A percentile compares a stretch with the other conserved stretches of the same genome.
Conservation (phyloP, 2,797 vertebrate genomes). For the Diceros bicornis region DNA sequence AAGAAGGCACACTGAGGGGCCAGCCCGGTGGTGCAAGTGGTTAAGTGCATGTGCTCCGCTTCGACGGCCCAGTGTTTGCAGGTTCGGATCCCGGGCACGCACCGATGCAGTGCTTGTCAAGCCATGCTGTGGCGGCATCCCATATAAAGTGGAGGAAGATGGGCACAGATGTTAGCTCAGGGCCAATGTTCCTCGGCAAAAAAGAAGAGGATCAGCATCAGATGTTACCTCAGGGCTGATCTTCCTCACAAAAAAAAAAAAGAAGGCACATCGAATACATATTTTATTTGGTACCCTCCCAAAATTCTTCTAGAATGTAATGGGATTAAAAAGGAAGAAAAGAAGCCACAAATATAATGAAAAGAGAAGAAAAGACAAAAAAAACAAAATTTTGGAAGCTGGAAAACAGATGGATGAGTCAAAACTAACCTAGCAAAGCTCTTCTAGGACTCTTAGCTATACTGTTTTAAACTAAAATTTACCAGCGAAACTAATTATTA, state of each 20-base stretch:
- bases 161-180: too few species aligned
- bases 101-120: too few species aligned
- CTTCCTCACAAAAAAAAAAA: too few species aligned
- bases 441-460: neutral
- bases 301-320: slow-evolving; percentile 54
- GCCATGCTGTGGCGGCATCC: too few species aligned
- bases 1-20: neutral
- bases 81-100: too few species aligned
- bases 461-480: slow-evolving; percentile 10
- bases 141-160: too few species aligned
- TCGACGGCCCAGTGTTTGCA: too few species aligned
- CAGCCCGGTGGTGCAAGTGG: too few species aligned
- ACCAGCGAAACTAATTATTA: neutral
- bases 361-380: slow-evolving; percentile 6
- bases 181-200: too few species aligned
- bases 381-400: neutral
- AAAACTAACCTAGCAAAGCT: neutral
- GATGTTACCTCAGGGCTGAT: too few species aligned
- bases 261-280: neutral
- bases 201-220: too few species aligned
- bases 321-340: slow-evolving; percentile 36
- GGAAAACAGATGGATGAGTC: neutral
- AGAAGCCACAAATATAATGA: neutral
- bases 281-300: slow-evolving; percentile 13
- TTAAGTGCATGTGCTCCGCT: too few species aligned